Evolutionary conservation across 2,113 vertebrate species (phyloP).

Genomic region (Isurus oxyrinchus): DNA sequence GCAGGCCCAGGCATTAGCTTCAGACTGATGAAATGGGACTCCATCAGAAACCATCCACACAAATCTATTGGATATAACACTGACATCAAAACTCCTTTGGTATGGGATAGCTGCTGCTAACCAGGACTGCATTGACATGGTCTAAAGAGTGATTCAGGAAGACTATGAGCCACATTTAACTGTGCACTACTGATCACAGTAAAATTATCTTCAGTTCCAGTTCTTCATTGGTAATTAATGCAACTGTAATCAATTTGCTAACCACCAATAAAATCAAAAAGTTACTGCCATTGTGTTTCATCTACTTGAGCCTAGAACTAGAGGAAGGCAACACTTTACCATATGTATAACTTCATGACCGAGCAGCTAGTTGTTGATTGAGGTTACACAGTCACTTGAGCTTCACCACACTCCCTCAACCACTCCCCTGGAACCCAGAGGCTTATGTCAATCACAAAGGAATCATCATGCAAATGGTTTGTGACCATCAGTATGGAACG

Average conservation of each 20-base stretch:
- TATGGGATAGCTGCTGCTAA: background rate
- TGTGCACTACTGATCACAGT: background rate
- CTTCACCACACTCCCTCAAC: background rate
- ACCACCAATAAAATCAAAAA: background rate
- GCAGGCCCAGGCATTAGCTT: background rate
- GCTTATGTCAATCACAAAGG: background rate
- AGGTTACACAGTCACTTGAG: background rate
- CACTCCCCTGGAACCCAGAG: background rate
- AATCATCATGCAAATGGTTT: background rate
- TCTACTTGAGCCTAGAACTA: too few species aligned
- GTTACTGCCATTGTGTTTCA: background rate
- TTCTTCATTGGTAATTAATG: background rate
- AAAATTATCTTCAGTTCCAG: background rate
- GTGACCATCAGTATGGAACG: background rate
- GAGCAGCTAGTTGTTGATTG: background rate
- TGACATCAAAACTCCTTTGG: background rate
- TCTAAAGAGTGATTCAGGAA: background rate
- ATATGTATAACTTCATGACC: background rate
- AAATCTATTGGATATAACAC: background rate
- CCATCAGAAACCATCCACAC: background rate
- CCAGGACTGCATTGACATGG: background rate
- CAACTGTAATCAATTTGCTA: background rate
- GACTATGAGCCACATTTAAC: background rate
- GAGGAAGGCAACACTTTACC: too few species aligned
- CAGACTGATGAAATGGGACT: background rate